A percentile compares a stretch with the other conserved stretches of the same genome.
Evolutionary conservation across 2,797 vertebrate genomes (phyloP).

Genomic region (Apogon talboti): DNA sequence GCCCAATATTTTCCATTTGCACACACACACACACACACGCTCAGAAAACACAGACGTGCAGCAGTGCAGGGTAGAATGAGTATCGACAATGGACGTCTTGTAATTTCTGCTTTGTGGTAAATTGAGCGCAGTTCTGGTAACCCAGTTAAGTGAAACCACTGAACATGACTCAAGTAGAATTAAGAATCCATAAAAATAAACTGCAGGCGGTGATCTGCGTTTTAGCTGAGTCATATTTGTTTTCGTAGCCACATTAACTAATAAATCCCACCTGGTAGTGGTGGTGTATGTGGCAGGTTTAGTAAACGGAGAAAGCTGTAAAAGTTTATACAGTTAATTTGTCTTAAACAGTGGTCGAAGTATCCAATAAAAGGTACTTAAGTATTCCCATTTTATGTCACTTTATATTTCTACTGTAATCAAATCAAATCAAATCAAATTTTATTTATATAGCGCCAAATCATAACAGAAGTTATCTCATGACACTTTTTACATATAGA

Average conservation of each 20-base stretch:
- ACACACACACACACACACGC: constrained; percentile 15
- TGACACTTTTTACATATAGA: too few species aligned
- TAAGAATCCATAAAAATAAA: constrained; percentile 62
- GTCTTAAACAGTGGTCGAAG: not conserved
- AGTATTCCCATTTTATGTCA: too few species aligned
- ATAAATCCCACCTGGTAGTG: constrained; percentile 66
- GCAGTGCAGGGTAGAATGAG: constrained; percentile 25
- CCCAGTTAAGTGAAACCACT: constrained; percentile 66
- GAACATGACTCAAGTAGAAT: constrained; percentile 70
- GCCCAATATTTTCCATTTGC: constrained; percentile 43
- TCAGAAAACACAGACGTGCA: not conserved
- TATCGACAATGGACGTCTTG: constrained; percentile 34
- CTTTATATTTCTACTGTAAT: too few species aligned
- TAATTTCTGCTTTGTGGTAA: constrained; percentile 61
- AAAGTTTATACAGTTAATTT: not conserved
- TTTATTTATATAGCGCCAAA: too few species aligned
- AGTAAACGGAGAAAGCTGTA: not conserved
- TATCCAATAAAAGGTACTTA: too few species aligned
- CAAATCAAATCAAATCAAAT: too few species aligned
- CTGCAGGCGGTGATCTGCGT: constrained; percentile 40
- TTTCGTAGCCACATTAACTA: constrained; percentile 41
- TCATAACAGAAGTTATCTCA: too few species aligned
- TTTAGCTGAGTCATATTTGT: constrained; percentile 70
- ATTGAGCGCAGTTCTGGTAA: constrained; percentile 63
- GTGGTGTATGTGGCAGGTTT: constrained; percentile 21